Evolutionary conservation across 1,140 invertebrate species (phyloP), one percentile per base, ranked within the genome.

Genomic region (Eulimnadia texana): DNA sequence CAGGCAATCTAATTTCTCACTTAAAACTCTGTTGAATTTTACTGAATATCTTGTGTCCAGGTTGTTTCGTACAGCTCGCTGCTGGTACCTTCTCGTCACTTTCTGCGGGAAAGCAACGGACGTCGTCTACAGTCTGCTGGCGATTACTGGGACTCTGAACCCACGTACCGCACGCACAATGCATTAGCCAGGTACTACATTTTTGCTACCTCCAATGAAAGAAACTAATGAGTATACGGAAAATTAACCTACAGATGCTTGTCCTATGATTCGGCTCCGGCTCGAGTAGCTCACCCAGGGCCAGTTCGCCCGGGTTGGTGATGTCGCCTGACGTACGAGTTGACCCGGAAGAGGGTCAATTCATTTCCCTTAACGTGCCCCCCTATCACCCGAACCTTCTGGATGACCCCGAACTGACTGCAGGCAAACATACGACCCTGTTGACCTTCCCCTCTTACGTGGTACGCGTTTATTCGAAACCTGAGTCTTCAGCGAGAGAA

Each of bases 361-460:
- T 19, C 19, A n/a, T 13, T 33, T 58, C 62, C 61, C 67, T 55
- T 64, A 28, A 58, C 33, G 70, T 72, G 60, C 61, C 72, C 52
- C 76, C 62, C 27, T 95, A 95, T 70, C 84, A 87, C 69, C 89
- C 93, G 0, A 88, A 91, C 74, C 79, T 93, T 47, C 73, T 98
- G 23, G 93, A 97, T 73, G 93, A 97, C 77, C 93, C 93, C 0
- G 93, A 97, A 75, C 74, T 97, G 16, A 90, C 93, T 67, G 91
- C 91, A 50, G 93, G 93, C 23, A 95, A 94, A 73, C 93, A 97
- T 74, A 79, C 91, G 62, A 97, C 92, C 10, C 73, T 95, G 13
- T 76, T 96, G n/a, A 93, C 90, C 2, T 96, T 98, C 71, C 86
- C 90, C 1, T 93, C 92, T 0, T 96, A 96, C 68, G 89, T 95